Base-by-base conservation (phyloP, 2,888 invertebrate species). In the Parnassius smintheus region DNA sequence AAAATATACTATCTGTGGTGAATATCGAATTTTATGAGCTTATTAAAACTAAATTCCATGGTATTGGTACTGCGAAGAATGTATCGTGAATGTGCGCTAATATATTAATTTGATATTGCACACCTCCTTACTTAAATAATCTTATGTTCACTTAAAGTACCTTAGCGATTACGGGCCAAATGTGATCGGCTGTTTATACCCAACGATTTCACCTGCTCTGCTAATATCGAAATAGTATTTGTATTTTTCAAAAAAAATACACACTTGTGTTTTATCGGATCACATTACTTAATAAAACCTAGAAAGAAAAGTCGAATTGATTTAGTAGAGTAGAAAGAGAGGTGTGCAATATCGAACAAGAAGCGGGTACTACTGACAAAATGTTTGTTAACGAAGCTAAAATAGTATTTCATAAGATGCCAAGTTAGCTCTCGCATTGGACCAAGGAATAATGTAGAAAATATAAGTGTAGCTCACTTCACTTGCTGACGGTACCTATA, bases 11-110 rank as follows among this genome's bases (percentile, higher is more conserved):
- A 80, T 90, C 88, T 89, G 88, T 88, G 89, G 90, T 90, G 84
- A 85, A 85, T 88, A 91, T 88, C 91, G 90, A 91, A 91, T 89
- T 89, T 86, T 87, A 91, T 81, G 91, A 91, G 91, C 91, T 91
- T 91, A 91, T 87, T 87, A 85, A 85, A 84, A 85, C 84, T 87
- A 88, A 85, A 85, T 85, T 86, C 81, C 81, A 78, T 83, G 83
- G 83, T 82, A 75, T 78, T 72, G 79, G 78, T 80, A 77, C 77
- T 74, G 81, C 80, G 75, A 78, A 70, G 68, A 73, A 66, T 74
- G 71, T 75, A 73, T 71, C 72, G 74, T 71, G 77, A 74, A 55
- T 78, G 75, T 79, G 81, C 78, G 81, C 78, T 78, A 75, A 41
- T 75, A 72, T 77, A 72, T 73, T 67, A 70, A 49, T 76, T 81